Base-by-base conservation (phyloP, 2,888 invertebrate species). In the Lymantria dispar region DNA sequence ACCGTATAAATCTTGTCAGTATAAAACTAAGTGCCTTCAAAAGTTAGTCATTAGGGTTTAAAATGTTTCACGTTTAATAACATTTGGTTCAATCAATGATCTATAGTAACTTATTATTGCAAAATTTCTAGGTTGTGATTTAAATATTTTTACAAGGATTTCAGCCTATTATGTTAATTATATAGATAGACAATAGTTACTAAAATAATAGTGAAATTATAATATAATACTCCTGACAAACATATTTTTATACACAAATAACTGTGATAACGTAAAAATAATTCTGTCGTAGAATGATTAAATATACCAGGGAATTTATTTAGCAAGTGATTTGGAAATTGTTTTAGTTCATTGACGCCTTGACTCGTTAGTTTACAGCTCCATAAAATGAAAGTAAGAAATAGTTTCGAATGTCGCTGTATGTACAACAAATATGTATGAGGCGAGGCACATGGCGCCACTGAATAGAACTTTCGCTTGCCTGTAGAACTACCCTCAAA, bases 11-110 rank as follows among this genome's bases (percentile, higher is more conserved):
- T 90, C 90, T 87, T 86, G 87, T 89, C 89, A 88, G 72, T 86
- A 77, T 80, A 80, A 76, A 86, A 83, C 83, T 87, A 89, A 90
- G 91, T 91, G 91, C 90, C 91, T 90, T 91, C 72, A 65, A 83
- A 83, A 76, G 70, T 87, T 91, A 91, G 91, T 91, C 91, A 90
- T 88, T 91, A 91, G 90, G 74, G 68, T 80, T 85, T 86, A 83
- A 84, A 84, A 82, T 77, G 68, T 80, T 75, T 73, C 79, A 73
- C 72, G 69, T 72, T 59, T 61, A 64, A 70, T 71, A 71, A 64
- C 57, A 65, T 72, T 75, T 58, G 62, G 72, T 76, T 74, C 61
- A 62, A 72, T 68, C 67, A 52, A 68, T 60, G 59, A 63, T 60
- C 45, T 65, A 58, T 60, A 56, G 60, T 62, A 61, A 68, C 65